Percentiles rank a stretch among this genome's conserved stretches.
These are phyloP conservation scores for Catonia carolina DNA, from an alignment of 2,888 invertebrate species.

Conservation along the genomic window DNA sequence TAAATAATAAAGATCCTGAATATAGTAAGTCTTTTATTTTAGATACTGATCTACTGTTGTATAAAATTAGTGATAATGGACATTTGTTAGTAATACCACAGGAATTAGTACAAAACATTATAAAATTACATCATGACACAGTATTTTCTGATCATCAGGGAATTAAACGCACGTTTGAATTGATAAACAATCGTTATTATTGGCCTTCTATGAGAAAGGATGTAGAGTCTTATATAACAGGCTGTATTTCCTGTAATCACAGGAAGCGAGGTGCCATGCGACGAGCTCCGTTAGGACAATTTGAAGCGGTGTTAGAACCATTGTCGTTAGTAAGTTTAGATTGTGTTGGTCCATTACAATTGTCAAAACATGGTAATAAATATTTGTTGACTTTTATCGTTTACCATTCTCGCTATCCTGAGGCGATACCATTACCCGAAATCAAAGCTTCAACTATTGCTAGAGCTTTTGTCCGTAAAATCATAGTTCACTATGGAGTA, in stretches of 20 bases:
- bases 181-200: background rate
- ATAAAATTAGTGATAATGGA: background rate
- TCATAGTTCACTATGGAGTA: background rate
- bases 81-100: background rate
- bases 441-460: too few relatives aligned
- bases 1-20: too few relatives aligned
- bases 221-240: background rate
- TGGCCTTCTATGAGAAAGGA: background rate
- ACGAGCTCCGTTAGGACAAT: background rate
- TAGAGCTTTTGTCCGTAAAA: too few relatives aligned
- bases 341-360: background rate
- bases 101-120: background rate
- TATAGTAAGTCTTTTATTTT: too few relatives aligned
- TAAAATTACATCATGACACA: too few relatives aligned
- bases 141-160: background rate
- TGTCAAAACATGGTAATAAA: background rate
- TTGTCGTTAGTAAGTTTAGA: background rate
- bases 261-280: background rate
- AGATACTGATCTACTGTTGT: background rate
- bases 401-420: background rate
- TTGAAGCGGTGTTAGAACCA: background rate
- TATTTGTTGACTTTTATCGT: background rate
- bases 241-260: too few relatives aligned
- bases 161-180: background rate
- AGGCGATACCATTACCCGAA: background rate